Conservation (phyloP, 2,888 invertebrate genomes). For the Tethea ocularis region DNA sequence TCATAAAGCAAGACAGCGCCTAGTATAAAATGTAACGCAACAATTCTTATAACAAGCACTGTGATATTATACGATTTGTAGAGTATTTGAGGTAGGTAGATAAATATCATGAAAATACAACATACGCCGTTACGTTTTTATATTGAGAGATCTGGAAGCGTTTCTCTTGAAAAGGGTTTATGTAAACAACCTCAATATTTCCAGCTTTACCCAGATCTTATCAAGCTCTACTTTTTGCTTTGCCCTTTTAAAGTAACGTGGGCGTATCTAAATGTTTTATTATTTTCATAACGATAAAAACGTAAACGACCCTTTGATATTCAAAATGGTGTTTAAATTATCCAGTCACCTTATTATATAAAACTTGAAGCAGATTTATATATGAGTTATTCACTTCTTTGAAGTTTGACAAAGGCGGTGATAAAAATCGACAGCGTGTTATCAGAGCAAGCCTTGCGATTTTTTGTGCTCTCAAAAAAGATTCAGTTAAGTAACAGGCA, state of each 20-base stretch:
- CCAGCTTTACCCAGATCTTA: slow-evolving; percentile 36
- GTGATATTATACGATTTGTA: not conserved
- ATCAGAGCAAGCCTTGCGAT: slow-evolving; percentile 44
- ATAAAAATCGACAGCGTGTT: slow-evolving; percentile 56
- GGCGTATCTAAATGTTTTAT: slow-evolving; percentile 15
- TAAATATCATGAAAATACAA: not conserved
- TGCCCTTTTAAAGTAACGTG: slow-evolving; percentile 19
- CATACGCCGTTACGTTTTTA: not conserved
- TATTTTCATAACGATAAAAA: not conserved
- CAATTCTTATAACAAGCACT: not conserved
- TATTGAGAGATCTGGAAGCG: slow-evolving; percentile 30
- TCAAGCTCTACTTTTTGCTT: slow-evolving; percentile 41
- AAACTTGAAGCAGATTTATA: not conserved
- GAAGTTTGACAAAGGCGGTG: slow-evolving; percentile 49
- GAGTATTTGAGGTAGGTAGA: not conserved
- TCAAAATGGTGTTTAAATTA: slow-evolving; percentile 4
- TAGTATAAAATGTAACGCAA: not conserved
- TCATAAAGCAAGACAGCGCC: not conserved
- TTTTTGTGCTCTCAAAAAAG: slow-evolving; percentile 46
- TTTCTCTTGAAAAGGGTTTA: slow-evolving; percentile 45
- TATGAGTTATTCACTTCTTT: slow-evolving; percentile 33
- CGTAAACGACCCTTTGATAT: not conserved
- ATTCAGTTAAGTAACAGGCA: slow-evolving; percentile 42
- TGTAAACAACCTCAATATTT: slow-evolving; percentile 34
- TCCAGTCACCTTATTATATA: not conserved